These are phyloP conservation scores for Charaxes varanes DNA, from an alignment of 1,140 invertebrate genomes.

Conservation along the genomic window DNA sequence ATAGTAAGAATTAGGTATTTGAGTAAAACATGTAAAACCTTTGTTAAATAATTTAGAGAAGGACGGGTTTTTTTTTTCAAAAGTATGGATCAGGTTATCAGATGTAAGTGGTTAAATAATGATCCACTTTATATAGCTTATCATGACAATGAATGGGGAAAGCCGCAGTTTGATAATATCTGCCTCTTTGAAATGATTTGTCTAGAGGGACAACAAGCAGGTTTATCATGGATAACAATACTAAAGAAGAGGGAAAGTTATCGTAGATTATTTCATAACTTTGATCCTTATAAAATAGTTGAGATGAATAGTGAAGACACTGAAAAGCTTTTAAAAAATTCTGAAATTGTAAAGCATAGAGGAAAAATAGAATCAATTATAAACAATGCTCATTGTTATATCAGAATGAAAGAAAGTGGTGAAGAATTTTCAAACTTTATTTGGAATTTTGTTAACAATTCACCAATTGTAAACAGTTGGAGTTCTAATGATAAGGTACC, in stretches of 20 bases:
- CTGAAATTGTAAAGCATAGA: constrained; percentile 47
- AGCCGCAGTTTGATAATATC: constrained; percentile 37
- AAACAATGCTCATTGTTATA: constrained; percentile 52
- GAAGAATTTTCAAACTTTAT: constrained; percentile 52
- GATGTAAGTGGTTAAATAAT: constrained; percentile 49
- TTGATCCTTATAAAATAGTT: constrained; percentile 42
- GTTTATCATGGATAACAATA: constrained; percentile 60
- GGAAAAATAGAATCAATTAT: constrained; percentile 54
- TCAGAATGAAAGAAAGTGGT: constrained; percentile 40
- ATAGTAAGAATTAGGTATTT: too few relatives aligned
- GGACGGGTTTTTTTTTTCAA: too few relatives aligned
- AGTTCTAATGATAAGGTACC: constrained; percentile 35
- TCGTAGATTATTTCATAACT: constrained; percentile 39
- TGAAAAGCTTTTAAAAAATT: constrained; percentile 25
- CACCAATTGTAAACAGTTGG: constrained; percentile 48
- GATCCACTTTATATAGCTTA: constrained; percentile 53
- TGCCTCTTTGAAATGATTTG: constrained; percentile 60
- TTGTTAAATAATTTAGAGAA: too few relatives aligned
- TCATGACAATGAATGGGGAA: constrained; percentile 61
- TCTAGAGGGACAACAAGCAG: constrained; percentile 63
- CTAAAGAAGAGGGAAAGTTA: constrained; percentile 56
- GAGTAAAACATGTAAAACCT: too few relatives aligned
- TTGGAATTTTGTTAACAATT: constrained; percentile 51
- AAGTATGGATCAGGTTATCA: too few relatives aligned
- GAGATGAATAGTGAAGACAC: constrained; percentile 33